phyloP scores from a whole-genome alignment of 2,888 invertebrate species.

The Volucella bombylans region DNA sequence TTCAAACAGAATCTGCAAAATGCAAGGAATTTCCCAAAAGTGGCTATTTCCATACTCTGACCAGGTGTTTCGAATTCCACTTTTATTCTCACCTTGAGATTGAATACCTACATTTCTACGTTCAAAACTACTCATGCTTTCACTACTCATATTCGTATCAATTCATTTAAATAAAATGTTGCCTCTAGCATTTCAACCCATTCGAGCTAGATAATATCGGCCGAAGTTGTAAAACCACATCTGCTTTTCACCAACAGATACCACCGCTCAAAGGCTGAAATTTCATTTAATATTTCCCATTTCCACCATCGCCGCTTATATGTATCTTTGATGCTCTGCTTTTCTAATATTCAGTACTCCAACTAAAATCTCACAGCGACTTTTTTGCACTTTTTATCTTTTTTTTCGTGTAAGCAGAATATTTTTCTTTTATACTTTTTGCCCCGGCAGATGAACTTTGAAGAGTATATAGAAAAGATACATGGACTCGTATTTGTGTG shows the following conservation, averaged over 20 bases:
- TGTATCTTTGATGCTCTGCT: background rate
- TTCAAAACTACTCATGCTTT: too few relatives aligned
- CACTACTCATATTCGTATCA: too few relatives aligned
- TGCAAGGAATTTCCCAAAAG: too few relatives aligned
- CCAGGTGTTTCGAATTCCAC: too few relatives aligned
- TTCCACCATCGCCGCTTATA: conserved; percentile 2
- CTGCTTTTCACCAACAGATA: conserved; percentile 19
- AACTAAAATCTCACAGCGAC: background rate
- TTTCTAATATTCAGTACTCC: conserved; percentile 8
- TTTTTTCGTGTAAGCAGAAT: background rate
- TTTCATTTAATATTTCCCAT: conserved; percentile 32
- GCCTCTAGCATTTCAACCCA: too few relatives aligned
- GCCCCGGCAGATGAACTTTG: conserved; percentile 3
- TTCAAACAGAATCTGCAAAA: too few relatives aligned
- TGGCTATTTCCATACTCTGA: too few relatives aligned
- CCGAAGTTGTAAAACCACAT: conserved; percentile 20
- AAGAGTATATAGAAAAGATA: background rate
- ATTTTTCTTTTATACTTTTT: conserved; percentile 1
- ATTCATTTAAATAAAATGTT: too few relatives aligned
- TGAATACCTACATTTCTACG: too few relatives aligned
- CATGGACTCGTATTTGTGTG: background rate
- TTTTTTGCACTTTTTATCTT: background rate
- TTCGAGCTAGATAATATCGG: too few relatives aligned
- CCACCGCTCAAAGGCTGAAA: conserved; percentile 29
- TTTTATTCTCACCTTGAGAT: too few relatives aligned